These are phyloP conservation scores for Actinia equina DNA, from an alignment of 64 coral and sea anemone species.

Conservation along the genomic window DNA sequence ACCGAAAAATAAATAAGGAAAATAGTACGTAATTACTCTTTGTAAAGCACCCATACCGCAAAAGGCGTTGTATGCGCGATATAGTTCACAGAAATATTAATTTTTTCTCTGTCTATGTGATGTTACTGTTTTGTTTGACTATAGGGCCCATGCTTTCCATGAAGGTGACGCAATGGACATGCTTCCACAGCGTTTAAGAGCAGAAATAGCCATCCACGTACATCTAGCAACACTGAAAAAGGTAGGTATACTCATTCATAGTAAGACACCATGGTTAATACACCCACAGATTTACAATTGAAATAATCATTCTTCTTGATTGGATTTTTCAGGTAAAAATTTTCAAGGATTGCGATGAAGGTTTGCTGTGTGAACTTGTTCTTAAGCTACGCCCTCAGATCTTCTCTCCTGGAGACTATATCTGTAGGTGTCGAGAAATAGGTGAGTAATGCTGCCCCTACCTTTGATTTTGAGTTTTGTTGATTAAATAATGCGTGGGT, in stretches of 20 bases:
- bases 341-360: conserved; percentile 96
- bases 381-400: conserved; percentile 91
- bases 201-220: conserved; percentile 95
- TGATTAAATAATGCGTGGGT: too few relatives aligned
- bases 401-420: conserved; percentile 94
- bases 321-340: conserved; percentile 66
- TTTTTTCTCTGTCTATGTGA: not conserved
- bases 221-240: conserved; percentile 93
- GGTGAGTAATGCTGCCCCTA: conserved; percentile 40
- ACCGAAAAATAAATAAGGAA: too few relatives aligned
- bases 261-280: too few relatives aligned
- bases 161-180: conserved; percentile 70
- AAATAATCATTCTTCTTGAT: too few relatives aligned
- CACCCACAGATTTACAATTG: too few relatives aligned
- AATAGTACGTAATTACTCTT: too few relatives aligned
- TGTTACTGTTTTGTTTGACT: not conserved
- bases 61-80: too few relatives aligned
- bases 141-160: conserved; percentile 80
- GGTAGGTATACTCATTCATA: conserved; percentile 21
- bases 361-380: conserved; percentile 88
- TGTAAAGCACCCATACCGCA: too few relatives aligned
- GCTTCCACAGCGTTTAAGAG: conserved; percentile 74
- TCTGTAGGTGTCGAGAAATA: conserved; percentile 93
- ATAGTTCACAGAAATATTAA: not conserved
- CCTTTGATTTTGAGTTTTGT: too few relatives aligned